Evolutionary conservation across 2,888 invertebrate species (phyloP).

Genomic region (Sthenelais limicola): DNA sequence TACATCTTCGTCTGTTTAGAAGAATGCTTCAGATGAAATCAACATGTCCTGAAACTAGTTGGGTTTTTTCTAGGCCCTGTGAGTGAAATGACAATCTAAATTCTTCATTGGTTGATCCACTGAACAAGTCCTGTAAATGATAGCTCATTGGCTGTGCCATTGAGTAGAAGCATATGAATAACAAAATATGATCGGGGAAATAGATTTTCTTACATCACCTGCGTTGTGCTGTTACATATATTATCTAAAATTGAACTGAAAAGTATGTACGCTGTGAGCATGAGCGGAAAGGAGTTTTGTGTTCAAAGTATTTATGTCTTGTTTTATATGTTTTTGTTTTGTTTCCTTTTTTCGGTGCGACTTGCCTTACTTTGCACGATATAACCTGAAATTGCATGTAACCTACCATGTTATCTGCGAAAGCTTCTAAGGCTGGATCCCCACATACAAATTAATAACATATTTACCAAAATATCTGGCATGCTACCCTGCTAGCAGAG

Average conservation of each 20-base stretch:
- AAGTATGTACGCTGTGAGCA: conserved; percentile 23
- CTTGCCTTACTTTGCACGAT: conserved; percentile 37
- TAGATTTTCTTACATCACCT: too few relatives aligned
- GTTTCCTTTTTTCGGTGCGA: conserved; percentile 33
- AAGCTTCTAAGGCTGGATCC: conserved; percentile 33
- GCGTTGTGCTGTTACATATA: too few relatives aligned
- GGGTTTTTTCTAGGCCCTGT: conserved; percentile 29
- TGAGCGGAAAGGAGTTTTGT: conserved; percentile 15
- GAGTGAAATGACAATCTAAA: conserved; percentile 35
- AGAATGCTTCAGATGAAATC: too few relatives aligned
- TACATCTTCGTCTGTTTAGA: too few relatives aligned
- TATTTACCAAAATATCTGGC: neutral
- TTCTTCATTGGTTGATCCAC: conserved; percentile 33
- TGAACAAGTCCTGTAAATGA: conserved; percentile 14
- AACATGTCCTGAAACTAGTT: too few relatives aligned
- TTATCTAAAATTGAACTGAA: too few relatives aligned
- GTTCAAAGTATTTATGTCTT: conserved; percentile 34
- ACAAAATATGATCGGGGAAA: too few relatives aligned
- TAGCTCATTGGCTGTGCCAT: conserved; percentile 35
- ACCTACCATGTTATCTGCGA: conserved; percentile 8
- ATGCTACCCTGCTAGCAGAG: conserved; percentile 15
- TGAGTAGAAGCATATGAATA: conserved; percentile 14
- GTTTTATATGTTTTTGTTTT: conserved; percentile 28
- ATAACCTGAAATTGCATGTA: conserved; percentile 16
- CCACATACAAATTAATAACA: conserved; percentile 4